phyloP scores from a whole-genome alignment of 2,797 vertebrate genomes.

The Ciconia nigra region DNA sequence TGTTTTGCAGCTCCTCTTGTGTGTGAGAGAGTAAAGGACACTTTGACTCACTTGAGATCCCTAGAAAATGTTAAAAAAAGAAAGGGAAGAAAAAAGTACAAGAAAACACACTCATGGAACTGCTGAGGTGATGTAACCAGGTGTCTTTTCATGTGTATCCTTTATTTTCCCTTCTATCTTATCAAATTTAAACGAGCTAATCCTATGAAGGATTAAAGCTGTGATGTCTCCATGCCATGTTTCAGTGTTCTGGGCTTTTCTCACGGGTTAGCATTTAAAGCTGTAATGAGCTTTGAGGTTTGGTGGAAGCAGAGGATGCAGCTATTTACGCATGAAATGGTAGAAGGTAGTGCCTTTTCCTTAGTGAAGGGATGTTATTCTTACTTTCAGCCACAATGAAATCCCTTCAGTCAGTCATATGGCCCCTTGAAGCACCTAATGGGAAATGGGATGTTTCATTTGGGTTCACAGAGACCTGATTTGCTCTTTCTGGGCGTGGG shows the following conservation, averaged over 20 bases:
- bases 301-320: neutral
- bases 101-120: neutral
- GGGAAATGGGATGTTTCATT: neutral
- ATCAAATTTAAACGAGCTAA: neutral
- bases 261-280: neutral
- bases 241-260: neutral
- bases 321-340: neutral
- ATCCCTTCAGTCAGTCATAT: neutral
- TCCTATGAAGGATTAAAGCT: neutral
- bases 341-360: neutral
- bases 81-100: neutral
- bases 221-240: neutral
- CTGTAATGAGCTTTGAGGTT: neutral
- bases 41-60: constrained; percentile 34
- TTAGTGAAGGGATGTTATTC: neutral
- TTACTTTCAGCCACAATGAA: neutral
- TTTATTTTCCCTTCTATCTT: neutral
- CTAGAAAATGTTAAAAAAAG: neutral
- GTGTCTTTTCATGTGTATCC: neutral
- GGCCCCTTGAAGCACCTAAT: neutral
- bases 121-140: neutral
- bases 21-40: neutral
- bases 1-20: constrained; percentile 6
- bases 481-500: neutral
- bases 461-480: neutral